Base-by-base conservation (phyloP, 2,113 vertebrate genomes). In the Casuarius casuarius region DNA sequence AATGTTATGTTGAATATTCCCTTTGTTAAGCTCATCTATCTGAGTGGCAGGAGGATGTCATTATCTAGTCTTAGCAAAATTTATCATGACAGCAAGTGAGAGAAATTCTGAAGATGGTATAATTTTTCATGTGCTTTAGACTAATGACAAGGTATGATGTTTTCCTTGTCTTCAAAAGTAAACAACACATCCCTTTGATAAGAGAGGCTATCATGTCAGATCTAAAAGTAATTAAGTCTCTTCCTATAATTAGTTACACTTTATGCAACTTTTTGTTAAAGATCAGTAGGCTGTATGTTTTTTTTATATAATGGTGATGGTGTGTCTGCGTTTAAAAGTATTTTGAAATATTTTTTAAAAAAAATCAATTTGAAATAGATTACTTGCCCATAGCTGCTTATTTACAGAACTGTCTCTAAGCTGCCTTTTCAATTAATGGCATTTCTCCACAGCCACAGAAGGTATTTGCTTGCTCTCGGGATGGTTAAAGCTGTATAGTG, bases 11-110 rank as follows among this genome's bases (percentile, higher is more conserved):
- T 90, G 85, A 78, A 84, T 90, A 94, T 95, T 77, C 89, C 89
- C 56, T 94, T 95, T 89, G 95, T 96, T 89, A 15, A 44, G 49
- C 65, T 83, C 59, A 8, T 51, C 46, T 15, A 2, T 4, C 62
- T 56, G 87, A 92, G 91, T 38, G 91, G 58, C 94, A 82, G 86
- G 70, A 70, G 82, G 86, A 44, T 82, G 89, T 85, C 84, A 61
- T 91, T 82, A 51, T 49, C 26, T 33, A 87, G 91, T 46, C 44
- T 17, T 42, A 25, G 63, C 54, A 48, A 75, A 67, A 77, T 78
- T 58, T n/a, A 70, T 82, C 56, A 5, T 90, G 84, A 78, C 93
- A 96, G 84, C 31, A 18, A 71, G 75, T n/a, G 16, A 40, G 90
- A 17, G 51, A 48, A 80, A 58, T 63, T 82, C 42, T 4, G 84